Evolutionary conservation across 2,888 invertebrate genomes (phyloP).

Genomic region (Spodoptera exigua): DNA sequence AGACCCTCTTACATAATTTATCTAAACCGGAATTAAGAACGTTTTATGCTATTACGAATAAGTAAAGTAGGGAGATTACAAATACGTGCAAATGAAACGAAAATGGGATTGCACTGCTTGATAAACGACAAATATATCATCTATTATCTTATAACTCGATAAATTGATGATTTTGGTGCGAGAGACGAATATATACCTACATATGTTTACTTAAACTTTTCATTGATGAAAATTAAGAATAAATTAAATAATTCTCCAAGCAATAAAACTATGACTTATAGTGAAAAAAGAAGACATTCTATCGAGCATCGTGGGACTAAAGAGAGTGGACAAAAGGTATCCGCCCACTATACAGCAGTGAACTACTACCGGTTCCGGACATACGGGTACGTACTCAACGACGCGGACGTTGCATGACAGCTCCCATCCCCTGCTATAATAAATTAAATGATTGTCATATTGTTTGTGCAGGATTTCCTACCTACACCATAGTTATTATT

Average conservation of each 20-base stretch:
- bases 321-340: constrained; percentile 47
- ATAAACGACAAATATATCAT: too few species aligned
- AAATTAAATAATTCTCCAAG: neutral
- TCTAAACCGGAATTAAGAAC: too few species aligned
- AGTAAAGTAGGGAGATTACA: too few species aligned
- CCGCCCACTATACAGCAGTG: constrained; percentile 42
- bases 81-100: too few species aligned
- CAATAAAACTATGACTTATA: neutral
- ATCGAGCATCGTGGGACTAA: constrained; percentile 29
- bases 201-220: too few species aligned
- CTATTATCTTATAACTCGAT: too few species aligned
- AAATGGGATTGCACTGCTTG: too few species aligned
- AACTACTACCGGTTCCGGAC: constrained; percentile 53
- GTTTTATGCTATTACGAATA: too few species aligned
- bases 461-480: constrained; percentile 12
- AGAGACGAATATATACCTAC: too few species aligned
- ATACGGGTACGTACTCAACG: constrained; percentile 12
- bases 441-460: constrained; percentile 32
- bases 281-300: constrained; percentile 2
- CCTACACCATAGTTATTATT: neutral
- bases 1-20: too few species aligned
- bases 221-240: too few species aligned
- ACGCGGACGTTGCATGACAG: constrained; percentile 20
- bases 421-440: constrained; percentile 20
- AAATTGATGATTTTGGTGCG: too few species aligned